Percentiles rank a stretch among this genome's conserved stretches.
Conservation (phyloP, 2,888 invertebrate genomes). For the Keiferia lycopersicella region DNA sequence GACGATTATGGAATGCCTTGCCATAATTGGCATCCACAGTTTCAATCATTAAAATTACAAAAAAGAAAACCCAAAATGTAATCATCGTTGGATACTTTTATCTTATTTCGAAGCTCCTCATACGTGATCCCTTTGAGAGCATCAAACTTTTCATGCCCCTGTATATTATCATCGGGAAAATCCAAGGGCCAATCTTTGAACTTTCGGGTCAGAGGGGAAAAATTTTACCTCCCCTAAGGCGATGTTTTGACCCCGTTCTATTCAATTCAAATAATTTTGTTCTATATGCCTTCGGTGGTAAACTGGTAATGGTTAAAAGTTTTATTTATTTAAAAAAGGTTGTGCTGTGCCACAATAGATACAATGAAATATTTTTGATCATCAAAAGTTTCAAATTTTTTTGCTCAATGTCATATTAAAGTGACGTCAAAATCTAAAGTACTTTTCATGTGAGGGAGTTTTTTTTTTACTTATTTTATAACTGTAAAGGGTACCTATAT, state of each 20-base stretch:
- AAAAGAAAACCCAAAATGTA: not conserved
- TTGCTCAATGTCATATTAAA: too few species aligned
- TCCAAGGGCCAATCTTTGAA: conserved; percentile 20
- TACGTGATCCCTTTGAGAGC: not conserved
- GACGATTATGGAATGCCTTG: too few species aligned
- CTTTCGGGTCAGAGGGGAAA: conserved; percentile 14
- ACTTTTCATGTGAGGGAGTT: too few species aligned
- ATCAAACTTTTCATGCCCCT: conserved; percentile 8
- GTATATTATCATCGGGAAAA: conserved; percentile 11
- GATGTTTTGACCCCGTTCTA: conserved; percentile 11
- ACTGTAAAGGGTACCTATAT: too few species aligned
- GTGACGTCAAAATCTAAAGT: too few species aligned
- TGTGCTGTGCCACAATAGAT: not conserved
- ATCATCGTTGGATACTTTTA: not conserved
- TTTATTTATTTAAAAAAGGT: not conserved
- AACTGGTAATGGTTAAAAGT: conserved; percentile 4
- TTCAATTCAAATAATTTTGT: conserved; percentile 10
- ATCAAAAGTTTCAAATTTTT: too few species aligned
- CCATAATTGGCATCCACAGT: too few species aligned
- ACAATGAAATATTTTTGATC: not conserved
- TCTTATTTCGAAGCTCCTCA: not conserved
- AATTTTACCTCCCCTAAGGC: conserved; percentile 9
- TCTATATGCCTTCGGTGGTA: not conserved
- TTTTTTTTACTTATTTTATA: too few species aligned
- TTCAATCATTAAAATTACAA: not conserved